These are phyloP conservation scores for Heterohyrax brucei DNA, from an alignment of 2,797 vertebrate genomes.

Conservation along the genomic window DNA sequence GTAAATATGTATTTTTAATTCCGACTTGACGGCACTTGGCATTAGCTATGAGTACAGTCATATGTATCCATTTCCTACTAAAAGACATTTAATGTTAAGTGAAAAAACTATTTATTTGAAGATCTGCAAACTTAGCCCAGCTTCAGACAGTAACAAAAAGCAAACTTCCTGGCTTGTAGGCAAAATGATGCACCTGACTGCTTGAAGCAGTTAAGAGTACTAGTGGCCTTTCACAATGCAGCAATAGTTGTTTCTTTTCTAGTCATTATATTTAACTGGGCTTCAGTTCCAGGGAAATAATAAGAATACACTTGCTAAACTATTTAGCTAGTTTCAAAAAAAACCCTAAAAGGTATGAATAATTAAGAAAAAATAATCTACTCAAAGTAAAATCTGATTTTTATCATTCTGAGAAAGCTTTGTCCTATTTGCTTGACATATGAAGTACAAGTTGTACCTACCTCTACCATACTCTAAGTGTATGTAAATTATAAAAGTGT, in stretches of 20 bases:
- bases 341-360: background rate
- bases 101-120: constrained; percentile 47
- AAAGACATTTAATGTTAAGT: constrained; percentile 29
- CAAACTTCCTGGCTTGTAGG: constrained; percentile 39
- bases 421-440: background rate
- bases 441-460: background rate
- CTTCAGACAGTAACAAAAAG: constrained; percentile 20
- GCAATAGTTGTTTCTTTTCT: background rate
- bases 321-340: background rate
- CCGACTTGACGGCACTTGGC: too few species aligned
- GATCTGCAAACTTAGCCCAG: constrained; percentile 62
- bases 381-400: constrained; percentile 12
- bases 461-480: background rate
- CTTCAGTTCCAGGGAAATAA: constrained; percentile 18
- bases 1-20: constrained; percentile 70
- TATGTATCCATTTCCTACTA: constrained; percentile 8
- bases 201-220: constrained; percentile 36
- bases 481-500: background rate
- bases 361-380: background rate
- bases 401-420: constrained; percentile 20
- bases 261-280: background rate
- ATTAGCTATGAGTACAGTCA: background rate
- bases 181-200: constrained; percentile 4
- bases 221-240: background rate
- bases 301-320: constrained; percentile 20